Percentiles rank a stretch among this genome's conserved stretches.
Conservation (phyloP, 2,113 vertebrate species). For the Micromys minutus region DNA sequence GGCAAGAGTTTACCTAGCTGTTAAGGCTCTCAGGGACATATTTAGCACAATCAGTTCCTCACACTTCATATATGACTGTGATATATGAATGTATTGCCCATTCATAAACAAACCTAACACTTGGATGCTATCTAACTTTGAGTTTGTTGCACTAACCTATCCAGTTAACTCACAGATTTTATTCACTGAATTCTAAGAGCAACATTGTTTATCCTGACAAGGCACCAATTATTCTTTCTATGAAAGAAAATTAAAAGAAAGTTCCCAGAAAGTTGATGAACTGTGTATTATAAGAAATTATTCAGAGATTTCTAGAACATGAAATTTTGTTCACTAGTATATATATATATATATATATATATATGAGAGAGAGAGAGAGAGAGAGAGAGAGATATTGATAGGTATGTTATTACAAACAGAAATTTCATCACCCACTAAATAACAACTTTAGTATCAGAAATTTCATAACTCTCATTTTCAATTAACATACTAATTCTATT, state of each 20-base stretch:
- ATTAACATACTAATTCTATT: neutral
- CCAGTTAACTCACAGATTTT: neutral
- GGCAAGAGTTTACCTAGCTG: neutral
- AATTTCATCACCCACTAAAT: neutral
- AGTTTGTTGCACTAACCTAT: neutral
- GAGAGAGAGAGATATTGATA: too few species aligned
- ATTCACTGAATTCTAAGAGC: neutral
- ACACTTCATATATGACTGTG: neutral
- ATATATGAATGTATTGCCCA: neutral
- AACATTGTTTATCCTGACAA: neutral
- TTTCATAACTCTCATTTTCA: neutral
- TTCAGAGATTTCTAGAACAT: neutral
- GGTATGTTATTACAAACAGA: neutral
- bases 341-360: too few species aligned
- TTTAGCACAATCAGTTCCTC: neutral
- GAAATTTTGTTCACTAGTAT: slow-evolving; percentile 12
- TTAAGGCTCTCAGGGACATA: neutral
- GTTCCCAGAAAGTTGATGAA: slow-evolving; percentile 1
- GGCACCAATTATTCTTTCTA: neutral
- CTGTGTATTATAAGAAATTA: neutral
- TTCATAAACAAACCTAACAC: neutral
- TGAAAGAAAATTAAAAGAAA: neutral
- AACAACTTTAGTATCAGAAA: neutral
- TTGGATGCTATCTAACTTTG: neutral
- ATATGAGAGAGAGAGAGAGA: too few species aligned